Evolutionary conservation across 1,140 invertebrate genomes (phyloP).

Genomic region (Mactra quadrangularis): DNA sequence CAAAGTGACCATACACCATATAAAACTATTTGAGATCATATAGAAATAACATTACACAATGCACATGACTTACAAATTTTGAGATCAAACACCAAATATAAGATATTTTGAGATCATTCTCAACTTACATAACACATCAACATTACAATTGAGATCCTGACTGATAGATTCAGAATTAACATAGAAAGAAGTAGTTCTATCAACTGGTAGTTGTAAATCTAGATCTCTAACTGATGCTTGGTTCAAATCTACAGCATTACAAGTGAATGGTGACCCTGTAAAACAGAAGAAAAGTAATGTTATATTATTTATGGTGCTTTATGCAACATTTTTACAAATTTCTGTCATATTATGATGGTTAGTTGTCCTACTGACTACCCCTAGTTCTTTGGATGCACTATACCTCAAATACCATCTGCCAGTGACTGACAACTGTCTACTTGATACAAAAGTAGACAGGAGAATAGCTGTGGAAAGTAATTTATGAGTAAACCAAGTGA

Average conservation of each 20-base stretch:
- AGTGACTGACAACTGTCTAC: too few species aligned
- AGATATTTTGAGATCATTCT: neutral
- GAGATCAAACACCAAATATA: neutral
- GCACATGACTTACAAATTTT: too few species aligned
- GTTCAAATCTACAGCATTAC: conserved; percentile 67
- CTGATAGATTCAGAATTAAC: conserved; percentile 62
- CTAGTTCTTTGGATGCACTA: too few species aligned
- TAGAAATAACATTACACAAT: too few species aligned
- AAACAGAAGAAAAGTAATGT: neutral
- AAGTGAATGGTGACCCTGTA: conserved; percentile 75
- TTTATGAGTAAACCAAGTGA: too few species aligned
- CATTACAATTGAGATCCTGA: conserved; percentile 57
- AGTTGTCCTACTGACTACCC: too few species aligned
- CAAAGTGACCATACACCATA: neutral
- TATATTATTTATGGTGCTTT: neutral
- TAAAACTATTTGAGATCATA: too few species aligned
- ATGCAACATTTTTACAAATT: too few species aligned
- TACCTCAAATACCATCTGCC: too few species aligned
- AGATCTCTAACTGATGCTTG: conserved; percentile 66
- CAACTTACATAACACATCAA: conserved; percentile 73
- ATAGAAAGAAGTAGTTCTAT: conserved; percentile 66
- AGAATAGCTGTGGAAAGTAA: too few species aligned
- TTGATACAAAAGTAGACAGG: too few species aligned
- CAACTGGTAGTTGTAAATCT: conserved; percentile 65
- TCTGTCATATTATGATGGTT: too few species aligned